These are phyloP conservation scores for Caenorhabditis inopinata DNA, from an alignment of 1,140 invertebrate species.

Conservation along the genomic window DNA sequence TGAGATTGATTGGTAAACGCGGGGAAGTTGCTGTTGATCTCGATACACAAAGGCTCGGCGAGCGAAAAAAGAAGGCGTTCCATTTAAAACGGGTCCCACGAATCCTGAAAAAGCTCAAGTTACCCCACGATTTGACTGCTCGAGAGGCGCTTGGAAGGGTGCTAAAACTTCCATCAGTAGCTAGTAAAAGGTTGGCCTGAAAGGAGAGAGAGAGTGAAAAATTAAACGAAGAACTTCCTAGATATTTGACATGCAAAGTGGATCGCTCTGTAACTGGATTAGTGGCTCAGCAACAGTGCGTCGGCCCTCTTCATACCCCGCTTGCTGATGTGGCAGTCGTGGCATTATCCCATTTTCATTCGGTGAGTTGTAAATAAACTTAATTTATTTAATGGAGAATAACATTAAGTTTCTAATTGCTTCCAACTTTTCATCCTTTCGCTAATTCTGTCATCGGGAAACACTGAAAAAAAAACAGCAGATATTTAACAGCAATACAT, in stretches of 20 bases:
- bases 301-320: slow-evolving; percentile 90
- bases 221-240: slow-evolving; percentile 20
- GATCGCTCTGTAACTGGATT: slow-evolving; percentile 94
- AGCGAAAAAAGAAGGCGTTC: slow-evolving; percentile 77
- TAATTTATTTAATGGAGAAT: background rate
- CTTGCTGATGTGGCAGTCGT: slow-evolving; percentile 90
- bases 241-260: slow-evolving; percentile 68
- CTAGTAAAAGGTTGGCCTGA: slow-evolving; percentile 87
- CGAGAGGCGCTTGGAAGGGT: slow-evolving; percentile 77
- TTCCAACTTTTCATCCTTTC: background rate
- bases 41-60: slow-evolving; percentile 84
- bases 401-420: background rate
- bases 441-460: background rate
- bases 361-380: slow-evolving; percentile 13
- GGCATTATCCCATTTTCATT: slow-evolving; percentile 74
- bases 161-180: slow-evolving; percentile 83
- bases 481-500: no score
- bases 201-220: slow-evolving; percentile 75
- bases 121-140: slow-evolving; percentile 72
- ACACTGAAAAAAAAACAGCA: no score
- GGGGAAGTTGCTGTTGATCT: slow-evolving; percentile 76
- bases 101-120: slow-evolving; percentile 66
- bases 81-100: slow-evolving; percentile 9
- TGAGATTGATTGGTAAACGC: background rate
- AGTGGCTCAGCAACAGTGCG: slow-evolving; percentile 93